These are phyloP conservation scores for Tragelaphus scriptus DNA, from an alignment of 2,113 vertebrate species.

Conservation along the genomic window DNA sequence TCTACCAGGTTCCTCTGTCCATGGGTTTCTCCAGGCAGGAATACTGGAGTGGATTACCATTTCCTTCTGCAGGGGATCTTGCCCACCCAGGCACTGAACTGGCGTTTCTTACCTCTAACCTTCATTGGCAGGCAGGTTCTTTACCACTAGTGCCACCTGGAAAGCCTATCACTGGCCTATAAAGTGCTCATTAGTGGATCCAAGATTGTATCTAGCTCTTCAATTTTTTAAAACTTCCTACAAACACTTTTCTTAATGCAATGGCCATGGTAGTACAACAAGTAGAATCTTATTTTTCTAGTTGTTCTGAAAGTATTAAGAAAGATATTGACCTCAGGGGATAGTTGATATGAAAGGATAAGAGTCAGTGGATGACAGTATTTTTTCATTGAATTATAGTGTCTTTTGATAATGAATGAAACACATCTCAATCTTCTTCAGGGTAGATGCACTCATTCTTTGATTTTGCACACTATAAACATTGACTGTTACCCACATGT, in stretches of 20 bases:
- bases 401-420: not conserved
- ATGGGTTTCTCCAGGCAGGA: not conserved
- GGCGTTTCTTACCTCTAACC: not conserved
- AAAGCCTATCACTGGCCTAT: not conserved
- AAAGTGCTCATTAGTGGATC: not conserved
- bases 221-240: not conserved
- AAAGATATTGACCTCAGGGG: not conserved
- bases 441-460: not conserved
- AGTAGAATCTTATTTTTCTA: not conserved
- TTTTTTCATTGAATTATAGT: not conserved
- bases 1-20: not conserved
- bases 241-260: not conserved
- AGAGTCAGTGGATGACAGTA: not conserved
- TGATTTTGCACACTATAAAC: not conserved
- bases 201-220: not conserved
- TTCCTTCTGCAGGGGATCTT: not conserved
- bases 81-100: not conserved
- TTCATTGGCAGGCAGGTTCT: not conserved
- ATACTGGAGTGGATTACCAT: not conserved
- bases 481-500: not conserved
- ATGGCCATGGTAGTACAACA: not conserved
- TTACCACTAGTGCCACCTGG: not conserved
- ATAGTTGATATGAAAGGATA: not conserved
- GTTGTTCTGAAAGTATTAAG: not conserved
- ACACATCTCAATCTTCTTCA: not conserved